Conservation (phyloP, 2,113 vertebrate genomes). For the Maccullochella peelii region DNA sequence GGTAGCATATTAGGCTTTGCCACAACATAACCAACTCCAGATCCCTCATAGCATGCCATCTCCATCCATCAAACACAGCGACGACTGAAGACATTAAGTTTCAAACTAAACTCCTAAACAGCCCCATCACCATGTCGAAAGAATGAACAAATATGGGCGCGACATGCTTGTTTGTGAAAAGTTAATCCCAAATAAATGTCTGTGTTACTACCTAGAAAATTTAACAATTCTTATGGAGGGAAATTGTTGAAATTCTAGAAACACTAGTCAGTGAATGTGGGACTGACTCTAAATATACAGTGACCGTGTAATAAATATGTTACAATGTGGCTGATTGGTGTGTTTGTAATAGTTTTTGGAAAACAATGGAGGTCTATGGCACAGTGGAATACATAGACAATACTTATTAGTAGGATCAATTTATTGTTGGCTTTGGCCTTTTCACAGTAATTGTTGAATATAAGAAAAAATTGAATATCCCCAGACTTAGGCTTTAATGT, state of each 20-base stretch:
- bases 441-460: background rate
- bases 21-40: conserved; percentile 74
- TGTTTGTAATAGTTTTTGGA: background rate
- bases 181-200: conserved; percentile 34
- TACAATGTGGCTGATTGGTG: too few relatives aligned
- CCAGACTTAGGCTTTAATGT: background rate
- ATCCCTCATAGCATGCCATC: conserved; percentile 48
- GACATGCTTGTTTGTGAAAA: conserved; percentile 43
- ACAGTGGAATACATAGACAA: background rate
- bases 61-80: conserved; percentile 55
- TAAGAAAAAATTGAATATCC: background rate
- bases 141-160: conserved; percentile 41
- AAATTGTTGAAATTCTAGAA: background rate
- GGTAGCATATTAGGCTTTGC: conserved; percentile 65
- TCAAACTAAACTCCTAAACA: conserved; percentile 41
- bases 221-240: background rate
- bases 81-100: conserved; percentile 37
- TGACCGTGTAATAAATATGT: background rate
- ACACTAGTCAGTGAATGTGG: background rate
- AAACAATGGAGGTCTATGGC: background rate
- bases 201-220: conserved; percentile 23
- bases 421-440: background rate
- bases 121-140: conserved; percentile 27
- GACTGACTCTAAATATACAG: background rate
- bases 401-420: background rate